Conservation (phyloP, 2,797 vertebrate genomes). For the Champsocephalus esox region DNA sequence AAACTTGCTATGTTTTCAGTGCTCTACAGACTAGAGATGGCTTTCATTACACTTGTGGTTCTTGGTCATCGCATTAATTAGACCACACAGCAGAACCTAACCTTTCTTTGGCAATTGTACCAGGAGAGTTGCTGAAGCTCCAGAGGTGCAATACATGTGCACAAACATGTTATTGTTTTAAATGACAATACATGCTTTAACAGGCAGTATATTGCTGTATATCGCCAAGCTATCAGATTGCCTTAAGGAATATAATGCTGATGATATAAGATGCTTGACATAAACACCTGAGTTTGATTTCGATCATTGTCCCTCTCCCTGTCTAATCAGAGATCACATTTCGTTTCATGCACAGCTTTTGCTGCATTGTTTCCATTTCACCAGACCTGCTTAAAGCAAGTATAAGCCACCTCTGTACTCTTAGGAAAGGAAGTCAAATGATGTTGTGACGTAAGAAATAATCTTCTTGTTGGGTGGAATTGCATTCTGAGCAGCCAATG, state of each 20-base stretch:
- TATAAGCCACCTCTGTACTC: constrained; percentile 79
- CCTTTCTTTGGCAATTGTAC: constrained; percentile 18
- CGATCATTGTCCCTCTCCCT: constrained; percentile 9
- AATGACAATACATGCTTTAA: not conserved
- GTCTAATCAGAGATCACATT: constrained; percentile 49
- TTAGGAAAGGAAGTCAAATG: constrained; percentile 72
- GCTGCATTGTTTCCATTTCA: constrained; percentile 52
- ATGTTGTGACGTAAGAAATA: constrained; percentile 75
- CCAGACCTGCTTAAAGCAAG: constrained; percentile 64
- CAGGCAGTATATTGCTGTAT: not conserved
- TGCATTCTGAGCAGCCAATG: constrained; percentile 47
- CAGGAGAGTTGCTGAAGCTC: constrained; percentile 15
- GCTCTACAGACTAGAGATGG: constrained; percentile 33
- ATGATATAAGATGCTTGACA: constrained; percentile 4
- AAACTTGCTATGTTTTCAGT: constrained; percentile 59
- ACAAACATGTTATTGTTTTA: constrained; percentile 19
- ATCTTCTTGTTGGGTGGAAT: constrained; percentile 70
- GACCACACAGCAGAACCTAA: constrained; percentile 19
- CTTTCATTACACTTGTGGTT: constrained; percentile 63
- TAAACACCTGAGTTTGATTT: constrained; percentile 15
- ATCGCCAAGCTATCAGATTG: not conserved
- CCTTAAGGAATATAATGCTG: not conserved
- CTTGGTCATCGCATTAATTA: constrained; percentile 62
- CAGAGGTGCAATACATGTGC: not conserved
- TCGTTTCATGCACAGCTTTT: constrained; percentile 31